Base-by-base conservation (phyloP, 2,113 vertebrate species). In the Enhydra lutris region DNA sequence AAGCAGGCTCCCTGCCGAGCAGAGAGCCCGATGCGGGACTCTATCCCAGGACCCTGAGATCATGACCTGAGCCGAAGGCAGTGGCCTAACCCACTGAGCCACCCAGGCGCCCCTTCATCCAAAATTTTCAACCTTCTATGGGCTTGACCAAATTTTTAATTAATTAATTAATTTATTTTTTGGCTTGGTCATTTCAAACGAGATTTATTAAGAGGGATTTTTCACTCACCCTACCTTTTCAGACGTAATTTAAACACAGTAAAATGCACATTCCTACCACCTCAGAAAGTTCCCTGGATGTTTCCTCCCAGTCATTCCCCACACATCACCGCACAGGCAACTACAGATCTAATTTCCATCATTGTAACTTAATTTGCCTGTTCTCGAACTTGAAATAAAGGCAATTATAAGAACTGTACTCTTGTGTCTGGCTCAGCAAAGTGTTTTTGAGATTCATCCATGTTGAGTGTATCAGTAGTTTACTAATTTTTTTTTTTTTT, bases 381-480 rank as follows among this genome's bases (percentile, higher is more conserved):
- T 93, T 95, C 82, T 76, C 91, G 82, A 91, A 76, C 31, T 88
- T 93, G 47, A 86, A 85, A 94, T 73, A 91, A 81, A 79, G n/a
- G 61, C 11, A 63, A 50, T 39, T 71, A 26, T 21, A 76, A 14
- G 9, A 57, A 29, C 10, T 59, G 3, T 45, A 39, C 36, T 50
- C 42, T 96, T 86, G 73, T 63, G 76, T 96, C 55, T 90, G 55
- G 42, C n/a, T 95, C 71, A 71, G 78, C 42, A 89, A 67, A 84
- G 80, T 74, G 55, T 57, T 92, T 79, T 80, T 74, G 45, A 86
- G 47, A 81, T 65, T 97, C 24, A 59, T 92, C 26, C 36, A 23
- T 76, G 50, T 73, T 73, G 94, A 69, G 7, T 39, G 9, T 61
- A 67, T 63, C 42, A 78, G 45, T 83, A 85, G 11, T 85, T 84